Conservation (phyloP, 2,797 vertebrate genomes). For the Phoxinus dragarum region DNA sequence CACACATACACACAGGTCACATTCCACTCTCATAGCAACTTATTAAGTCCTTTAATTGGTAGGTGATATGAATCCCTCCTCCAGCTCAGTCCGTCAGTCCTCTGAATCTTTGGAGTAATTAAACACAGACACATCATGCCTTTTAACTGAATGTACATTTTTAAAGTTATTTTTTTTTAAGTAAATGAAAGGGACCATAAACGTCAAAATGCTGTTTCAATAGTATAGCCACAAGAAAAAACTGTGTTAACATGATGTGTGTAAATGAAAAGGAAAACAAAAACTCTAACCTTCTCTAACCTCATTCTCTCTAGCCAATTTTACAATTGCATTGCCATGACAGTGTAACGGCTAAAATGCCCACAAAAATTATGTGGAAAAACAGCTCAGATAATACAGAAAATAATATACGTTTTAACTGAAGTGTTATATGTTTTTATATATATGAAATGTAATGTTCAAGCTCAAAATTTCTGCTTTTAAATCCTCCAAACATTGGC, state of each 20-base stretch:
- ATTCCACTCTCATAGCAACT: constrained; percentile 51
- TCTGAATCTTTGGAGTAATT: constrained; percentile 9
- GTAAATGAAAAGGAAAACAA: not conserved
- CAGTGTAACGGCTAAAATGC: not conserved
- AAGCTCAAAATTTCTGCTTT: not conserved
- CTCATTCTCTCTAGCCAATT: not conserved
- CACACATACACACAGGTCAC: constrained; percentile 31
- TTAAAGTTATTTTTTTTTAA: too few species aligned
- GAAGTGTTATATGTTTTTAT: not conserved
- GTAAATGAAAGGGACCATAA: not conserved
- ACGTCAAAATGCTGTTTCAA: not conserved
- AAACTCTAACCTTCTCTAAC: not conserved
- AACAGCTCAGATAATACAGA: not conserved
- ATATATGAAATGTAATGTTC: not conserved
- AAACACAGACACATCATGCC: not conserved
- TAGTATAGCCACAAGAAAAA: not conserved
- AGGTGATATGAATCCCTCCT: constrained; percentile 38
- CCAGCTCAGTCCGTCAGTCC: not conserved
- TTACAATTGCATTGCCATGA: not conserved
- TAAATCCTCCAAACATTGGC: not conserved
- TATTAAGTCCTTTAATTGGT: constrained; percentile 50
- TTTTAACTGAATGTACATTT: not conserved
- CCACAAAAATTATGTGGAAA: not conserved
- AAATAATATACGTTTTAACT: not conserved
- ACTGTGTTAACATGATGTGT: too few species aligned